Evolutionary conservation across 2,113 vertebrate species (phyloP), one percentile per base, ranked within the genome.

Genomic region (Tachuris rubrigastra): DNA sequence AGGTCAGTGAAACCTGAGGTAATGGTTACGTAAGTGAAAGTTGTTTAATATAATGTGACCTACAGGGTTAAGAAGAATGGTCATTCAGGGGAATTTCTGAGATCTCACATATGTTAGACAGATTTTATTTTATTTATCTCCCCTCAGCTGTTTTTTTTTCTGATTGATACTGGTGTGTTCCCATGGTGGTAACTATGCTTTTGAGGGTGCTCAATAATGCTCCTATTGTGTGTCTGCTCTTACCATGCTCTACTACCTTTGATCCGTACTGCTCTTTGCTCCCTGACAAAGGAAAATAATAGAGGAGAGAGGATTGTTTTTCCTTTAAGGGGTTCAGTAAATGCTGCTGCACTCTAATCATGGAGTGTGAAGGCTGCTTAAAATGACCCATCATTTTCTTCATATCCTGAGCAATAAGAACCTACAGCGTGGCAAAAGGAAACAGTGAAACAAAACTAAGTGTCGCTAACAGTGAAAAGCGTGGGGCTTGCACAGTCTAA

Each of bases 1-100:
- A 95, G 91, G 78, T 95, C 90, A 95, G 37, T 4, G 1, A 96
- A 96, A 95, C 50, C 72, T 94, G 89, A 96, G 71, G 74, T 90
- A 96, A 91, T 67, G 63, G 55, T 95, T 91, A 96, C 1, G 3
- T 90, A 95, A 96, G n/a, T 55, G 53, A 78, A 53, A 96, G 85
- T 94, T 9, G 80, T 85, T 93, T 83, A 84, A 80, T 69, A 77
- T 44, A 94, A 55, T n/a, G 37, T 62, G 52, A 46, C 39, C 67
- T 76, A 74, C n/a, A 66, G 30, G 35, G 41, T 90, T 87, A 87
- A 42, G 22, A 59, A 55, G 46, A 75, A 72, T 75, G 69, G 60
- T 68, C 62, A 71, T 78, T 85, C 14, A 50, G 60, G 37, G 16
- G 12, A 87, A 52, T 83, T 94, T 94, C 71, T 90, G 62, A 85